Evolutionary conservation across 2,888 invertebrate species (phyloP), one percentile per base, ranked within the genome.

Genomic region (Drosophila nr. medialis): DNA sequence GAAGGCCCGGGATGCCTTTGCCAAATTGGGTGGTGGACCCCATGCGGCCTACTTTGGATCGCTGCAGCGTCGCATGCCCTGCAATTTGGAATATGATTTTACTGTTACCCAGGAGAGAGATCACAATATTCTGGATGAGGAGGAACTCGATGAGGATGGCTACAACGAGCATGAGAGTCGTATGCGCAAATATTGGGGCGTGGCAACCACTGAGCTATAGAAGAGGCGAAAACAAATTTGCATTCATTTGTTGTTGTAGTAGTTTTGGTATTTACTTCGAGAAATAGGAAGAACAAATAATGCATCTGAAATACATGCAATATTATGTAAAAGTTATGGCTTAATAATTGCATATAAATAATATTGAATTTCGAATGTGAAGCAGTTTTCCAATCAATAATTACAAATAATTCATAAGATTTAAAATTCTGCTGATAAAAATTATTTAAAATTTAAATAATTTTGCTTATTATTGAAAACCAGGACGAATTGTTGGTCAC

Each of bases 171-270:
- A 96, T 74, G 97, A 97, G 90, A 95, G 95, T 62, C 94, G 97
- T 63, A 97, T 97, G 96, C 96, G 97, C 83, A 97, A 97, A 87
- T 97, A 97, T 93, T 97, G 97, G 97, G 97, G 97, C 59, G 97
- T 97, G 53, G 97, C 97, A 18, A 97, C 97, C 2, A 97, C 97
- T 0, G 97, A 97, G 92, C 93, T 97, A 79, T 97, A 94, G 94
- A 30, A 21, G 40, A 38, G 45, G 0, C 8, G 15, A 11, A 15
- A 30, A 21, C n/a, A 4, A 29, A 24, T 24, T 30, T 24, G 4
- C 1, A 18, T 40, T 55, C 30, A 18, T 32, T 45, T 55, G 8
- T 15, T 54, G 18, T 38, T 42, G 54, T 29, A 29, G n/a, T 30
- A 29, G n/a, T 30, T 51, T 49, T 36, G 53, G 34, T 53, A 53